Evolutionary conservation across 1,140 invertebrate genomes (phyloP), one percentile per base, ranked within the genome.

Genomic region (Cotesia typhae): DNA sequence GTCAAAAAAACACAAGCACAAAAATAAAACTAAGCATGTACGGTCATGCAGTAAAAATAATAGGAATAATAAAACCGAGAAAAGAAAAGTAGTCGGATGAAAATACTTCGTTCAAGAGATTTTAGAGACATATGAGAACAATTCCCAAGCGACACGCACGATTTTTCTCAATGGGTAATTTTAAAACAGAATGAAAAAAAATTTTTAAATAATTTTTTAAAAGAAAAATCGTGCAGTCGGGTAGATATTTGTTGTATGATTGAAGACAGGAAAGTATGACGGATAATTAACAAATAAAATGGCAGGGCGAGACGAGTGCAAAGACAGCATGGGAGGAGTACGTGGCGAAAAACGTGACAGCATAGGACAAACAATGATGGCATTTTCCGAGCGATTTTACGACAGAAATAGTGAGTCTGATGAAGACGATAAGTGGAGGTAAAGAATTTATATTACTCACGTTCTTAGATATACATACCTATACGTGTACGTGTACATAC

Each of bases 351-450:
- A 83, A 76, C 86, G 84, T 80, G 82, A 84, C 75, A 82, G 81
- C 78, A 81, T 80, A 73, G 75, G 75, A 76, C 75, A 73, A 68
- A 72, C 72, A 59, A 78, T 84, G 60, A 81, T 84, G 78, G 85
- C 84, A 74, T 82, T 85, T 78, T 79, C 83, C 55, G 80, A 84
- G 71, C 82, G 78, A 77, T 80, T 81, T 75, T 83, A 80, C 51
- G 84, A 86, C 71, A 81, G 78, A 73, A 87, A 85, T 67, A 84
- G 81, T 74, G 85, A 87, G 41, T 87, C 84, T 10, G 86, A 88
- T 67, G 87, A 88, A 64, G 87, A 88, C 65, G 87, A 88, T 66
- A 87, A 84, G 76, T 86, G 81, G 82, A 87, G 85, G 88, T 89
- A 83, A 81, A 64, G 65, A 47, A 70, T 61, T 66, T 63, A 53